Conservation (phyloP, 2,113 vertebrate genomes). For the Falcunculus frontatus region DNA sequence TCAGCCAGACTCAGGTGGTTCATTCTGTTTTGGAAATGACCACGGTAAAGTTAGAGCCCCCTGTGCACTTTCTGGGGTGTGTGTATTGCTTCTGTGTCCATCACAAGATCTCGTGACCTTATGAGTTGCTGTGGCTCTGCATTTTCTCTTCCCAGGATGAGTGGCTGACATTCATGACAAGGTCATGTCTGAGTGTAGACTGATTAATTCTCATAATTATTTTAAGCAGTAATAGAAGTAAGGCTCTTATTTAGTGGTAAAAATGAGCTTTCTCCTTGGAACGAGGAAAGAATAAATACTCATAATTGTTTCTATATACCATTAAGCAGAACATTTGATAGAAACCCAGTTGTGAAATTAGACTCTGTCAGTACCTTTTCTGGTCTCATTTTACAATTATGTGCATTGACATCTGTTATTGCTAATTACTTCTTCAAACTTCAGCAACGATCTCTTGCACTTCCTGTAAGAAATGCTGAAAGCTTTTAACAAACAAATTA, state of each 20-base stretch:
- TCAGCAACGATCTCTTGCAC: conserved; percentile 76
- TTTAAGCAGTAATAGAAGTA: not conserved
- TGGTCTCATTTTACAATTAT: not conserved
- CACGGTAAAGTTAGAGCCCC: not conserved
- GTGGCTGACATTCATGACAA: not conserved
- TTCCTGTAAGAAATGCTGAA: conserved; percentile 73
- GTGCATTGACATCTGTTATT: conserved; percentile 75
- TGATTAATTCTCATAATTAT: not conserved
- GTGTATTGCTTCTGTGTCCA: not conserved
- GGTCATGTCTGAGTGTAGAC: not conserved
- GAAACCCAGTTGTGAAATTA: conserved; percentile 16
- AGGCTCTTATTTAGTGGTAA: not conserved
- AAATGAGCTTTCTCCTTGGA: not conserved
- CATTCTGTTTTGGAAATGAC: not conserved
- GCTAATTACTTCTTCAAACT: conserved; percentile 76
- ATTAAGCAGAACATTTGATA: not conserved
- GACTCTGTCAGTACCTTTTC: not conserved
- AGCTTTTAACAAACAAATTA: conserved; percentile 82
- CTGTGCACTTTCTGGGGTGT: rapidly evolving
- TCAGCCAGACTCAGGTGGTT: not conserved
- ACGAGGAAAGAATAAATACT: not conserved
- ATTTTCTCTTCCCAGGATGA: not conserved
- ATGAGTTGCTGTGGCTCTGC: not conserved
- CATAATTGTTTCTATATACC: not conserved
- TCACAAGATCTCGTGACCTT: not conserved